phyloP scores from a whole-genome alignment of 2,113 vertebrate species.

The Sphyrna mokarran region DNA sequence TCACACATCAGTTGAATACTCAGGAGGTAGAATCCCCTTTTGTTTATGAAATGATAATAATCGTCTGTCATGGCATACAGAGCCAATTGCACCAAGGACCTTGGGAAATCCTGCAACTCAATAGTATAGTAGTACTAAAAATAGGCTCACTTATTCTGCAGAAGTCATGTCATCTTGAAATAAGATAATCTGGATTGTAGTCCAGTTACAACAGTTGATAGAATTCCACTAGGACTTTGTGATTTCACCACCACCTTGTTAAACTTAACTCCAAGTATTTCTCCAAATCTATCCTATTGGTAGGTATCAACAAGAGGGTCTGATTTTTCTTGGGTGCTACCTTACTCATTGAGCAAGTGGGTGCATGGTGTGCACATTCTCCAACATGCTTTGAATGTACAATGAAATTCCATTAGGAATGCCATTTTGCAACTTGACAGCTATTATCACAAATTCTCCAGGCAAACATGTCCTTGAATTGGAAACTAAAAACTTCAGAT shows the following conservation, averaged over 20 bases:
- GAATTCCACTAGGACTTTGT: neutral
- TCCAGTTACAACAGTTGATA: neutral
- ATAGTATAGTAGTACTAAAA: neutral
- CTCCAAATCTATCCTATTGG: neutral
- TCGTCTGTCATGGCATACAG: neutral
- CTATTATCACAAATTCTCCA: neutral
- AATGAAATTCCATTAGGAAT: neutral
- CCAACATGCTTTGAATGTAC: neutral
- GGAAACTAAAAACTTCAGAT: neutral
- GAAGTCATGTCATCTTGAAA: neutral
- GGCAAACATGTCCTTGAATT: neutral
- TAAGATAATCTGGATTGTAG: neutral
- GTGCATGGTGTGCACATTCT: neutral
- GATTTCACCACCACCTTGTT: neutral
- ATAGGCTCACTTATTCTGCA: neutral
- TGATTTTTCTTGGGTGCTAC: neutral
- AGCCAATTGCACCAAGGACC: neutral
- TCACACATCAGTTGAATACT: neutral
- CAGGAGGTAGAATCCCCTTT: neutral
- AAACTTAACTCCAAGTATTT: neutral
- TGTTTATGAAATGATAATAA: neutral
- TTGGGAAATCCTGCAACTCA: neutral
- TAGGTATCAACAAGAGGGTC: neutral
- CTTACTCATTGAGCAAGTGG: neutral
- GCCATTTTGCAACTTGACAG: neutral